These are phyloP conservation scores for Caenorhabditis sp. DNA, from an alignment of 2,888 invertebrate genomes.

Conservation along the genomic window DNA sequence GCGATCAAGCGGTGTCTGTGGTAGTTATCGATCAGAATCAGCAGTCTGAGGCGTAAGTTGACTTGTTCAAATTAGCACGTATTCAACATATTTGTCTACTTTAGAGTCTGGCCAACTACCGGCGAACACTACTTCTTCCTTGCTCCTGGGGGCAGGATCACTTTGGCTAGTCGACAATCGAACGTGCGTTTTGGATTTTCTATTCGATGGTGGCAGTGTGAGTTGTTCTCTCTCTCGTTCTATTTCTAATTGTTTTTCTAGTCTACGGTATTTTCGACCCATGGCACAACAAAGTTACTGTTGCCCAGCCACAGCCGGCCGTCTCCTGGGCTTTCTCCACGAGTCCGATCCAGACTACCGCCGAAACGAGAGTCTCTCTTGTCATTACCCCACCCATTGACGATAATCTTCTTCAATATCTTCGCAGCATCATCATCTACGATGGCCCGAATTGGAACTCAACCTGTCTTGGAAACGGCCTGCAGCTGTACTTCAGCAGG, in stretches of 20 bases:
- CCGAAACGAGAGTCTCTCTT: constrained; percentile 33
- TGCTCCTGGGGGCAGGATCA: constrained; percentile 12
- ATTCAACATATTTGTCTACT: background rate
- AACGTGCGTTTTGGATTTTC: constrained; percentile 26
- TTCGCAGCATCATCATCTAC: constrained; percentile 32
- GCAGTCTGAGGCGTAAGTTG: constrained; percentile 18
- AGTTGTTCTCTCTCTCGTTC: background rate
- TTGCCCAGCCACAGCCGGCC: constrained; percentile 5
- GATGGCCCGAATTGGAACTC: constrained; percentile 43
- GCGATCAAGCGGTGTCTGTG: constrained; percentile 28
- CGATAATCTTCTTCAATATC: background rate
- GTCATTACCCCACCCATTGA: constrained; percentile 30
- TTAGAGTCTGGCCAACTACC: constrained; percentile 11
- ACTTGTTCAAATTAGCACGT: background rate
- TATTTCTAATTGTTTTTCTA: background rate
- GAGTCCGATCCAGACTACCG: constrained; percentile 16
- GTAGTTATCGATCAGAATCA: constrained; percentile 24
- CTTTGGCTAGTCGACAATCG: constrained; percentile 21
- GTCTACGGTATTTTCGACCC: constrained; percentile 7
- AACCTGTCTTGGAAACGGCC: constrained; percentile 30
- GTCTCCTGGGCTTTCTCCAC: constrained; percentile 10
- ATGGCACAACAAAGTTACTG: background rate
- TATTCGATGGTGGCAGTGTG: constrained; percentile 22
- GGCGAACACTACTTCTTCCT: constrained; percentile 32
- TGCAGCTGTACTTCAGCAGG: background rate